These are phyloP conservation scores for Notolabrus celidotus DNA, from an alignment of 2,797 vertebrate species.

Conservation along the genomic window DNA sequence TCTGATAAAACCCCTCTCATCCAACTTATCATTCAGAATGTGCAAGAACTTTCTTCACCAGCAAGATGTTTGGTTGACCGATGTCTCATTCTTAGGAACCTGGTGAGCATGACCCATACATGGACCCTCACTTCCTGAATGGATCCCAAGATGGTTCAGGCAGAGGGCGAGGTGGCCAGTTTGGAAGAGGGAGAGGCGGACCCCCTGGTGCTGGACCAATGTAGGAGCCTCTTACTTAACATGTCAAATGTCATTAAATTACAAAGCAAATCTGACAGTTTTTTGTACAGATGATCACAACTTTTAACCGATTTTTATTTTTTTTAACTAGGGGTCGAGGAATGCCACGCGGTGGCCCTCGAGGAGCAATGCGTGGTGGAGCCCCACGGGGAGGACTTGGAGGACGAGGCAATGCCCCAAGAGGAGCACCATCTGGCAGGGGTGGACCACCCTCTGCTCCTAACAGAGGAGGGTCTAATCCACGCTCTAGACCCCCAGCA, in stretches of 20 bases:
- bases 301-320: too few relatives aligned
- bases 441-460: conserved; percentile 87
- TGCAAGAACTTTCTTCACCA: not conserved
- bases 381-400: conserved; percentile 90
- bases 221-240: conserved; percentile 81
- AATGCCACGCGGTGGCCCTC: conserved; percentile 89
- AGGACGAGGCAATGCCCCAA: conserved; percentile 87
- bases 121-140: conserved; percentile 96
- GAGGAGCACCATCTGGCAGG: conserved; percentile 89
- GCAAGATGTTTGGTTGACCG: not conserved
- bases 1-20: conserved; percentile 8
- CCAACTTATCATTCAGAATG: fast-evolving
- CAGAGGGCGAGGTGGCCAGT: conserved; percentile 90
- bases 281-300: not conserved
- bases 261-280: fast-evolving
- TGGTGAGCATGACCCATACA: conserved; percentile 94
- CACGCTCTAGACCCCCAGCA: conserved; percentile 89
- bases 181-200: conserved; percentile 91
- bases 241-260: too few relatives aligned
- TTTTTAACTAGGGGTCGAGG: conserved; percentile 90
- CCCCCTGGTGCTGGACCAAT: conserved; percentile 90
- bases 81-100: conserved; percentile 85
- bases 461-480: conserved; percentile 87
- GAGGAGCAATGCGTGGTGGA: conserved; percentile 90
- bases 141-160: conserved; percentile 90